These are phyloP conservation scores for Eristalinus sepulchralis DNA, from an alignment of 2,888 invertebrate genomes.

Conservation along the genomic window DNA sequence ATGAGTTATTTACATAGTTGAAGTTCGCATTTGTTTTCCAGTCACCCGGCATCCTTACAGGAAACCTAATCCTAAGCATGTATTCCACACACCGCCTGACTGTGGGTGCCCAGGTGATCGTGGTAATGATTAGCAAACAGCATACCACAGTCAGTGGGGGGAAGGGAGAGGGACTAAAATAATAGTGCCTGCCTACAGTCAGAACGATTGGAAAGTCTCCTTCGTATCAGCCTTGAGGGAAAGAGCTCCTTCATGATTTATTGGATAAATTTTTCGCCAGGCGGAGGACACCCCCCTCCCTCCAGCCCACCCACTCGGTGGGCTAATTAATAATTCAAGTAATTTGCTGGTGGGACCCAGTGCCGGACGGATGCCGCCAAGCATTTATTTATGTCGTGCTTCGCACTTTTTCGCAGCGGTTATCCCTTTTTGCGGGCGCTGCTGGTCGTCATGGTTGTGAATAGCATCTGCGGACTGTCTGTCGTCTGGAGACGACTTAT, in stretches of 20 bases:
- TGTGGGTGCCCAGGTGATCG: constrained; percentile 15
- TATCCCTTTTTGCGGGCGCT: background rate
- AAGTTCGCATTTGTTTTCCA: constrained; percentile 7
- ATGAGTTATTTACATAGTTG: constrained; percentile 33
- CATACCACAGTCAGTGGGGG: background rate
- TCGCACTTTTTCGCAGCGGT: background rate
- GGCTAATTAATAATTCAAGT: constrained; percentile 37
- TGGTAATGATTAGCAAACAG: constrained; percentile 34
- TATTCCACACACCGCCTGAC: background rate
- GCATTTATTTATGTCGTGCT: background rate
- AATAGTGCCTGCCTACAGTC: constrained; percentile 23
- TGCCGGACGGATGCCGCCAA: background rate
- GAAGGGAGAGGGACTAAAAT: background rate
- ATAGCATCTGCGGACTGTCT: background rate
- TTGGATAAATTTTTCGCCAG: constrained; percentile 9
- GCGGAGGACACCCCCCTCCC: background rate
- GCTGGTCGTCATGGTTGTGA: background rate
- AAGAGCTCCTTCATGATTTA: constrained; percentile 17
- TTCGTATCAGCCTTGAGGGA: background rate
- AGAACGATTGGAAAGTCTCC: constrained; percentile 31
- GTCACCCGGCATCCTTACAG: background rate
- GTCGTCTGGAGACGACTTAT: background rate
- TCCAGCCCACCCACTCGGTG: background rate
- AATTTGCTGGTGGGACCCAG: background rate
- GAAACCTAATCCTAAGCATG: constrained; percentile 1